These are phyloP conservation scores for Anorthoa munda DNA, from an alignment of 2,888 invertebrate species.

Conservation along the genomic window DNA sequence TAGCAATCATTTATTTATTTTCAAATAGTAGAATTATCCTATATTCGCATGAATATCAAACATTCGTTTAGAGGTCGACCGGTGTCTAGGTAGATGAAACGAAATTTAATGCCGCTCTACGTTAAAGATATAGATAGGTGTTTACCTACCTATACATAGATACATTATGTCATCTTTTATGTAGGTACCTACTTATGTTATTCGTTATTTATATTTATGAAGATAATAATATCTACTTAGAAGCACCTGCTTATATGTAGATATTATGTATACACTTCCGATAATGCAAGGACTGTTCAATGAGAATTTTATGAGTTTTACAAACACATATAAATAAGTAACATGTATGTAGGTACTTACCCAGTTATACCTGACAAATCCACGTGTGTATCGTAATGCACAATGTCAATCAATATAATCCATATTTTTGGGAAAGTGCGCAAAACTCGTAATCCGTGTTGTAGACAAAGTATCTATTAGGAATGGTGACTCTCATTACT, in stretches of 20 bases:
- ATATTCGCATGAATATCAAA: conserved; percentile 19
- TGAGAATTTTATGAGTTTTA: conserved; percentile 1
- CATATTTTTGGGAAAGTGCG: too few species aligned
- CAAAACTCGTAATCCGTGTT: too few species aligned
- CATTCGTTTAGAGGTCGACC: conserved; percentile 29
- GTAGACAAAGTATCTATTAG: too few species aligned
- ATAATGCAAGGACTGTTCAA: not conserved
- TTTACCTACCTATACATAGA: not conserved
- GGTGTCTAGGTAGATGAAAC: conserved; percentile 3
- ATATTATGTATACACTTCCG: not conserved
- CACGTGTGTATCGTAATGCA: too few species aligned
- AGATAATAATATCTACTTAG: too few species aligned
- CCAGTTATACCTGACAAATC: too few species aligned
- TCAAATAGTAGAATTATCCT: not conserved
- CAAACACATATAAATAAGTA: not conserved
- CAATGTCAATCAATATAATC: too few species aligned
- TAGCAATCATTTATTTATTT: conserved; percentile 1
- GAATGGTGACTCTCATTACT: too few species aligned
- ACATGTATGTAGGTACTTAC: too few species aligned
- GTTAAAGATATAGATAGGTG: not conserved
- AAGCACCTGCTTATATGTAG: not conserved
- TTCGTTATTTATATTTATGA: not conserved
- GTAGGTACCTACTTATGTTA: not conserved
- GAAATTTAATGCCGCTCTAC: conserved; percentile 1
- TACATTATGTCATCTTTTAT: not conserved